These are phyloP conservation scores for Cottus gobio DNA, from an alignment of 2,113 vertebrate genomes.

Conservation along the genomic window DNA sequence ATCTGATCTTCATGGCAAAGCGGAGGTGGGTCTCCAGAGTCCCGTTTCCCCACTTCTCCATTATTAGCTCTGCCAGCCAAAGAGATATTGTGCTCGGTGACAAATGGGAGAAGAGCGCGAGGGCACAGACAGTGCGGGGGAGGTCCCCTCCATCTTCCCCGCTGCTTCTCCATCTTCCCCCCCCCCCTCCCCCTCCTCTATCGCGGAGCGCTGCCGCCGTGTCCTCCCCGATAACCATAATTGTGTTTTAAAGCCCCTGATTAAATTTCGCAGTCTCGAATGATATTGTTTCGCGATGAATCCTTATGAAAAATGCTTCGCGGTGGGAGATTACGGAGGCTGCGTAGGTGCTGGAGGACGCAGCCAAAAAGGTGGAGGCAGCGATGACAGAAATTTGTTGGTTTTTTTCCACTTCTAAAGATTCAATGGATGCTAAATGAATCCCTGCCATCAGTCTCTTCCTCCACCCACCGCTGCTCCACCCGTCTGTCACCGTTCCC, in stretches of 20 bases:
- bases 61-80: constrained; percentile 81
- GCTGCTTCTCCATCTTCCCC: not conserved
- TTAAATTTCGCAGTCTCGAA: constrained; percentile 81
- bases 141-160: constrained; percentile 45
- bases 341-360: constrained; percentile 44
- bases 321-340: constrained; percentile 67
- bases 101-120: constrained; percentile 70
- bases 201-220: constrained; percentile 1
- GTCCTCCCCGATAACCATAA: constrained; percentile 79
- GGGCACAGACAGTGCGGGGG: constrained; percentile 72
- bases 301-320: constrained; percentile 80
- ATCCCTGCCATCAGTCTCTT: constrained; percentile 57
- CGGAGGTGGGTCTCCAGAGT: constrained; percentile 74
- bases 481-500: constrained; percentile 24
- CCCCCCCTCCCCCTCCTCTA: constrained; percentile 16
- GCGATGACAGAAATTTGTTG: constrained; percentile 18
- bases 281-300: constrained; percentile 82
- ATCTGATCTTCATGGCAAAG: constrained; percentile 71
- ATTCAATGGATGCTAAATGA: constrained; percentile 61
- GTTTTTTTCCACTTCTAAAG: constrained; percentile 14
- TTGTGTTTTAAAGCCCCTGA: constrained; percentile 82
- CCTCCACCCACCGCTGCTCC: constrained; percentile 51
- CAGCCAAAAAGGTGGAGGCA: constrained; percentile 43
- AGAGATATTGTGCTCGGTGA: constrained; percentile 79
- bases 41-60: constrained; percentile 69